Evolutionary conservation across 64 coral and sea anemone species (phyloP), one percentile per base, ranked within the genome.

Genomic region (Pachyseris speciosa): DNA sequence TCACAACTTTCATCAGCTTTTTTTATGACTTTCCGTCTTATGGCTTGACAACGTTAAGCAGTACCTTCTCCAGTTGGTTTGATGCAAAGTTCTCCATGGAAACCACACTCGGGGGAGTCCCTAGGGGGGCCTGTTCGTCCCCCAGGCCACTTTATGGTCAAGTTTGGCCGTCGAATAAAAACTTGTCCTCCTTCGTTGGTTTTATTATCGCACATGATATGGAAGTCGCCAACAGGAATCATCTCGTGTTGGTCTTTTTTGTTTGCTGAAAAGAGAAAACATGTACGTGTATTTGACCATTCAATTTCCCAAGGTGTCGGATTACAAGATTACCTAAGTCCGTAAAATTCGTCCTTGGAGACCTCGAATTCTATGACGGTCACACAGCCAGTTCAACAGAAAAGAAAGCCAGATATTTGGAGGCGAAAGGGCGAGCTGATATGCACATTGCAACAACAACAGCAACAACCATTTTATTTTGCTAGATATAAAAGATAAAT

Each of bases 31-130:
- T n/a, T n/a, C n/a, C n/a, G 11, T 45, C 43, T 6, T 6, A 45
- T 11, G 43, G 11, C 11, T 45, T 6, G 43, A 45, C 4, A 11
- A 45, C 43, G 4, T 45, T 7, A 64, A 29, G 34, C 67, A 7
- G 7, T 71, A 96, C 95, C 95, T 66, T 84, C 92, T 86, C 48
- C 86, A 30, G 11, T 20, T 1, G 64, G 12, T 75, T 39, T 57
- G 9, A 72, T 69, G 89, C 95, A 96, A 32, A 86, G 72, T 43
- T 96, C 95, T 25, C 91, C 95, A 74, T 90, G 86, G 51, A 96
- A 96, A 60, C 95, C 95, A 64, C 95, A 96, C 7, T 58, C 33
- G 17, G 95, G 95, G 3, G 91, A 89, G 81, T 96, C 91, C 69
- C 36, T 67, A 17, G 95, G 95, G 3, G 91, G 91, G 22, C 91